These are phyloP conservation scores for Ammospiza nelsoni DNA, from an alignment of 2,113 vertebrate species.

Conservation along the genomic window DNA sequence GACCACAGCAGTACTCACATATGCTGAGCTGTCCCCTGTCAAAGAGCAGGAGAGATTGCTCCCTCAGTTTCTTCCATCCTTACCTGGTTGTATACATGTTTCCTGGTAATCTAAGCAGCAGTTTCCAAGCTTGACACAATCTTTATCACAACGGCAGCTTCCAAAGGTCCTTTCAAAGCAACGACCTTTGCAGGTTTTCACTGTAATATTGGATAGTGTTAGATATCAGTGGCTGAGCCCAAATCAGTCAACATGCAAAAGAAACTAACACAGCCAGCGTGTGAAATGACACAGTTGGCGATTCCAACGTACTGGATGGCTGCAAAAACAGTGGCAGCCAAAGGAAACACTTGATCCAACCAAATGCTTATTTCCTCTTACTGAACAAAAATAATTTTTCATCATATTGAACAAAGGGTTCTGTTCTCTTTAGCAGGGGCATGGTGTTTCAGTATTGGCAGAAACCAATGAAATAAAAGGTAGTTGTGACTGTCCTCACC, in stretches of 20 bases:
- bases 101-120: constrained; percentile 84
- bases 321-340: background rate
- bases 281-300: background rate
- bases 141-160: constrained; percentile 80
- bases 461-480: background rate
- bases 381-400: background rate
- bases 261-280: rapidly evolving
- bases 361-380: background rate
- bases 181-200: constrained; percentile 83
- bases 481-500: background rate
- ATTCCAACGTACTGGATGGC: background rate
- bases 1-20: background rate
- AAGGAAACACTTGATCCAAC: background rate
- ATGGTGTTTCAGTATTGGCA: background rate
- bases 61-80: background rate
- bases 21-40: rapidly evolving
- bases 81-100: constrained; percentile 78
- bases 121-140: constrained; percentile 79
- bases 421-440: background rate
- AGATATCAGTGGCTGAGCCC: background rate
- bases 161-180: constrained; percentile 84
- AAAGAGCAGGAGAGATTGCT: background rate
- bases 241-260: background rate
- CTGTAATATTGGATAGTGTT: constrained; percentile 66
- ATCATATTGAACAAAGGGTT: background rate